phyloP scores from a whole-genome alignment of 2,113 vertebrate species.

The Ictalurus punctatus region DNA sequence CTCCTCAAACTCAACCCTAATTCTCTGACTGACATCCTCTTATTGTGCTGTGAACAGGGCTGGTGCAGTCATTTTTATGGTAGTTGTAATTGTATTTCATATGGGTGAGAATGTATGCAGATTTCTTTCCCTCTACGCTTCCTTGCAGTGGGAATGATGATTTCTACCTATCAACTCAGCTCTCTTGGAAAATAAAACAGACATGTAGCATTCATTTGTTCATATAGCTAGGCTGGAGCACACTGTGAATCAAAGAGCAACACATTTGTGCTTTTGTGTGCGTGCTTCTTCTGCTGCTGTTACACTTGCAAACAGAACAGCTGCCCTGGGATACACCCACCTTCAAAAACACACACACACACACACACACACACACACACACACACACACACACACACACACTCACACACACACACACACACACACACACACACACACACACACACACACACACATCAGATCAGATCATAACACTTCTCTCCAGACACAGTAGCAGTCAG shows the following conservation, averaged over 20 bases:
- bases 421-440: background rate
- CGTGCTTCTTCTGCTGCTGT: background rate
- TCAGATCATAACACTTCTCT: background rate
- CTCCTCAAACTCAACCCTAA: background rate
- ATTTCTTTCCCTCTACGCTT: background rate
- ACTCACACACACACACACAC: background rate
- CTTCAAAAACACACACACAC: constrained; percentile 16
- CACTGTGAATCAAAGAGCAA: constrained; percentile 3
- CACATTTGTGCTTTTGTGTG: background rate
- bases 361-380: background rate
- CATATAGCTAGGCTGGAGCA: background rate
- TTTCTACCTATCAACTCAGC: background rate
- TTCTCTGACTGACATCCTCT: background rate
- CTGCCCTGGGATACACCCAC: constrained; percentile 31
- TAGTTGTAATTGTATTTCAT: background rate
- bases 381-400: background rate
- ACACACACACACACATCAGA: background rate
- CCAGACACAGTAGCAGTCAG: background rate
- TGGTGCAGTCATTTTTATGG: constrained; percentile 2
- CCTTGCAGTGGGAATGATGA: background rate
- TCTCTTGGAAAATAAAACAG: constrained; percentile 16
- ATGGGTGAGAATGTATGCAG: background rate
- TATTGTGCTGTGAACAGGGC: background rate
- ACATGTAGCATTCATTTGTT: background rate
- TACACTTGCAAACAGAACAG: constrained; percentile 31